Percentiles rank a stretch among this genome's conserved stretches.
These are phyloP conservation scores for Orcinus orca DNA, from an alignment of 2,113 vertebrate species.

Conservation along the genomic window DNA sequence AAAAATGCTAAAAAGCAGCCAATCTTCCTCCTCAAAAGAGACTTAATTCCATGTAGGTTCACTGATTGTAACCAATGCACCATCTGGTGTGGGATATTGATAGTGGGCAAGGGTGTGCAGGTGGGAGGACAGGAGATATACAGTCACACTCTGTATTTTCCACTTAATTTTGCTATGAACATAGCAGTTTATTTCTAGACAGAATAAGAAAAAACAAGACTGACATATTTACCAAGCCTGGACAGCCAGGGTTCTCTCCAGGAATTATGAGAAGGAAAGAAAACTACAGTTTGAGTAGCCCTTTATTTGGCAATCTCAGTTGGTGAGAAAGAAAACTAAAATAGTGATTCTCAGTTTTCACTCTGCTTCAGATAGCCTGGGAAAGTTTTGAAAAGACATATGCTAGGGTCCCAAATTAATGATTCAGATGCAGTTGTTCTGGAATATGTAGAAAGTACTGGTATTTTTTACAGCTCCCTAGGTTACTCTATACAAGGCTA, in stretches of 20 bases:
- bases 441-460: neutral
- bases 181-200: neutral
- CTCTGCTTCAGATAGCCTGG: neutral
- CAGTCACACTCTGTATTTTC: neutral
- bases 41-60: neutral
- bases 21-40: neutral
- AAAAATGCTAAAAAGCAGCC: neutral
- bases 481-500: neutral
- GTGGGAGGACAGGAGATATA: fast-evolving
- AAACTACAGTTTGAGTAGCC: neutral
- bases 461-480: neutral
- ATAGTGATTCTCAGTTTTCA: neutral
- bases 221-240: neutral
- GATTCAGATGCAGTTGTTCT: neutral
- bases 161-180: neutral
- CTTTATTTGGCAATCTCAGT: neutral
- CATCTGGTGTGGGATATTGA: neutral
- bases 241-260: neutral
- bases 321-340: neutral
- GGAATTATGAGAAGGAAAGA: neutral
- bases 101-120: neutral
- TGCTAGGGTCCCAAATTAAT: neutral
- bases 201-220: neutral
- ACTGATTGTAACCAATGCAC: no score
- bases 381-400: neutral